Percentiles rank a stretch among this genome's conserved stretches.
Evolutionary conservation across 64 coral and sea anemone genomes (phyloP).

Genomic region (Dendronephthya gigantea): DNA sequence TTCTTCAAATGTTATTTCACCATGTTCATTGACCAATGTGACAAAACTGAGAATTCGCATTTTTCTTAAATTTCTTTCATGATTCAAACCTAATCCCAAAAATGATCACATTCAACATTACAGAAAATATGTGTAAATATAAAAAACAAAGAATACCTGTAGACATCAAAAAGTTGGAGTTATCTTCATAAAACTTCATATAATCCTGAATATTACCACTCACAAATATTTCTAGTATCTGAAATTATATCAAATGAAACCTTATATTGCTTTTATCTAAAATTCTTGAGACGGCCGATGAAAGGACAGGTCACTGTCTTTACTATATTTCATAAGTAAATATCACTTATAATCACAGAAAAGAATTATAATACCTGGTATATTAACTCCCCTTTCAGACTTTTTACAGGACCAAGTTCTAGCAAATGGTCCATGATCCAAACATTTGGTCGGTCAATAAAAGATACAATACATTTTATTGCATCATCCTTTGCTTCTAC

Average conservation of each 20-base stretch:
- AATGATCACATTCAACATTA: no score
- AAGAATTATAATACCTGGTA: conserved; percentile 48
- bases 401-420: conserved; percentile 52
- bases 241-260: neutral
- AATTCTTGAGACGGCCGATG: no score
- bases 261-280: neutral
- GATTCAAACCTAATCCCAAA: conserved; percentile 75
- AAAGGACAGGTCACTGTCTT: no score
- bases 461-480: conserved; percentile 66
- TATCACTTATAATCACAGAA: no score
- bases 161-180: conserved; percentile 71
- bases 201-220: conserved; percentile 69
- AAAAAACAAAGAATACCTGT: conserved; percentile 36
- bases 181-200: conserved; percentile 61
- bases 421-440: conserved; percentile 83
- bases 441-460: conserved; percentile 60
- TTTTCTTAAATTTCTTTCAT: conserved; percentile 78
- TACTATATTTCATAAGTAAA: no score
- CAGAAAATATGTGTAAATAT: neutral
- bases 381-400: conserved; percentile 70
- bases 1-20: conserved; percentile 83
- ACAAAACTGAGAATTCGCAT: conserved; percentile 88
- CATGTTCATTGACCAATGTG: conserved; percentile 51
- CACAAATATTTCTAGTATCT: conserved; percentile 82
- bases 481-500: conserved; percentile 78